A percentile compares a stretch with the other conserved stretches of the same genome.
Conservation (phyloP, 2,888 invertebrate species). For the Oxyteleia sp. region DNA sequence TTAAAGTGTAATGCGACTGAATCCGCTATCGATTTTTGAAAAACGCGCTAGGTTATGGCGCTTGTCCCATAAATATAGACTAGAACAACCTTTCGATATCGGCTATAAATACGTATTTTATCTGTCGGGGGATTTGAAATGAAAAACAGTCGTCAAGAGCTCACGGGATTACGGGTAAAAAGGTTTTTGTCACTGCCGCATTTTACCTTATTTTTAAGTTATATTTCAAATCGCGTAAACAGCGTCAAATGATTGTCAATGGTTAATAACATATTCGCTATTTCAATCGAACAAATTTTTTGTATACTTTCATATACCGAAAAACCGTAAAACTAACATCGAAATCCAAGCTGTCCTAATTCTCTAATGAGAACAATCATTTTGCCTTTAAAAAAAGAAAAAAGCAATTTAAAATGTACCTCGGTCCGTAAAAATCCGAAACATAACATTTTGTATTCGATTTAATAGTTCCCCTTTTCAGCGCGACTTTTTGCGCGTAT, state of each 20-base stretch:
- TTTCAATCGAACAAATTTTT: not conserved
- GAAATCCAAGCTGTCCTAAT: too few species aligned
- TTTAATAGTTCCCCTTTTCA: slow-evolving; percentile 34
- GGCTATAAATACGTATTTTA: slow-evolving; percentile 84
- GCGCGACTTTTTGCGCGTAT: slow-evolving; percentile 39
- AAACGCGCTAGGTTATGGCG: slow-evolving; percentile 72
- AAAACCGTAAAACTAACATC: too few species aligned
- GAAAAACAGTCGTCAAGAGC: slow-evolving; percentile 86
- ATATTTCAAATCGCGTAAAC: slow-evolving; percentile 35
- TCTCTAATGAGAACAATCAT: too few species aligned
- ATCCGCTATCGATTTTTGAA: slow-evolving; percentile 83
- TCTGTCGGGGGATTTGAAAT: slow-evolving; percentile 83
- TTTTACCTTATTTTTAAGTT: slow-evolving; percentile 56
- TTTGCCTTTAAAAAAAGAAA: too few species aligned
- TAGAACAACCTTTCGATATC: slow-evolving; percentile 80
- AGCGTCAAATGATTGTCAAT: slow-evolving; percentile 22
- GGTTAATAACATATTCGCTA: not conserved
- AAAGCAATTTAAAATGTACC: slow-evolving; percentile 12
- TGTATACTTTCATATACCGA: too few species aligned
- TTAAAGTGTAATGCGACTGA: slow-evolving; percentile 71
- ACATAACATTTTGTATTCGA: slow-evolving; percentile 56
- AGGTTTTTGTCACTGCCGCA: slow-evolving; percentile 72
- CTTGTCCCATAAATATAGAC: slow-evolving; percentile 80
- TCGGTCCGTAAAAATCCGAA: slow-evolving; percentile 12
- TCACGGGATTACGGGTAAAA: slow-evolving; percentile 83